These are phyloP conservation scores for Muschampia plurimacula DNA, from an alignment of 2,888 invertebrate genomes.

Conservation along the genomic window DNA sequence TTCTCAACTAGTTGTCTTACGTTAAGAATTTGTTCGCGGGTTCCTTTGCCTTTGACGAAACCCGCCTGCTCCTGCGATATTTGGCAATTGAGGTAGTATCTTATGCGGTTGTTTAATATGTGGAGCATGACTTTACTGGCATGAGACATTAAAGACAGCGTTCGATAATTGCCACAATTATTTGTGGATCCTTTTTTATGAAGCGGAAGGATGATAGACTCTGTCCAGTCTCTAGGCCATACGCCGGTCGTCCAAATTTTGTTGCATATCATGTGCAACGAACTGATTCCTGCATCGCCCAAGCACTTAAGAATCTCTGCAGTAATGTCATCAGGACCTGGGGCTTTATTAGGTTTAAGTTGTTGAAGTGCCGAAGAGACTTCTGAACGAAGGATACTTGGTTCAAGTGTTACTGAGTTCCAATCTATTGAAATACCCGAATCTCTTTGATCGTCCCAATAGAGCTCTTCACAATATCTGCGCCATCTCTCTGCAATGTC, in stretches of 20 bases:
- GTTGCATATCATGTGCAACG: background rate
- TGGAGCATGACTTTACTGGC: background rate
- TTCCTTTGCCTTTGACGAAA: background rate
- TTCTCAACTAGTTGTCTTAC: background rate
- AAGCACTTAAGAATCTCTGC: background rate
- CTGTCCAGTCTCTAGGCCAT: conserved; percentile 1
- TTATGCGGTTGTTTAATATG: background rate
- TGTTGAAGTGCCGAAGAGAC: background rate
- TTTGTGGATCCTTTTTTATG: background rate
- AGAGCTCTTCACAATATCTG: background rate
- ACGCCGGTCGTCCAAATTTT: background rate
- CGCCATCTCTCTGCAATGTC: conserved; percentile 1
- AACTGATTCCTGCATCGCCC: background rate
- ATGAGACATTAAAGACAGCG: conserved; percentile 1
- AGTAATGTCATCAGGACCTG: conserved; percentile 1
- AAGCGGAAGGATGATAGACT: conserved; percentile 3
- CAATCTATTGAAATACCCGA: background rate
- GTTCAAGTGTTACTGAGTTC: background rate
- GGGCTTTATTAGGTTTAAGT: background rate
- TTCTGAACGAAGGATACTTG: background rate
- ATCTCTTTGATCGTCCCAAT: background rate
- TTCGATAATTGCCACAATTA: background rate
- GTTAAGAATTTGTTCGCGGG: background rate
- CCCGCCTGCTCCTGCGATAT: no score
- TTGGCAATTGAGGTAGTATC: no score